Conservation (phyloP, 2,113 vertebrate genomes). For the Plectropomus leopardus region DNA sequence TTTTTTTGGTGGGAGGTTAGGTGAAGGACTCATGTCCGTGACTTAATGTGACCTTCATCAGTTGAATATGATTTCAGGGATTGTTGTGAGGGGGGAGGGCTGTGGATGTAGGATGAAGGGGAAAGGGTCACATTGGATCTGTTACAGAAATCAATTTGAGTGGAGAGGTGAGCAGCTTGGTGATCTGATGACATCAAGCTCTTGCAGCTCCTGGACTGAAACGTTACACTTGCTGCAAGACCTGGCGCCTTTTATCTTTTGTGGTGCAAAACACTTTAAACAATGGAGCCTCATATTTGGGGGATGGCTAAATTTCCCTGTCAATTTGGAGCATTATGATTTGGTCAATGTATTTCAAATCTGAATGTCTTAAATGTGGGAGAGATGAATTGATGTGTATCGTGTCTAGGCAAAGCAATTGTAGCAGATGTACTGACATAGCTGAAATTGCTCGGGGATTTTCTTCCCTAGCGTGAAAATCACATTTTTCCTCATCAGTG, state of each 20-base stretch:
- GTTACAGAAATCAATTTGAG: conserved; percentile 60
- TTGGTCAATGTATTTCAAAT: conserved; percentile 24
- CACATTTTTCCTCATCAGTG: background rate
- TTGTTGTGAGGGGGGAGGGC: background rate
- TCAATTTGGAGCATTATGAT: conserved; percentile 13
- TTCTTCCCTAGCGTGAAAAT: background rate
- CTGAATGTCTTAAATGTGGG: conserved; percentile 38
- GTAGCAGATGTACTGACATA: conserved; percentile 49
- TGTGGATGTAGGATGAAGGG: conserved; percentile 15
- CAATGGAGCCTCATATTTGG: conserved; percentile 16
- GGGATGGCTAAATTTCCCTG: background rate
- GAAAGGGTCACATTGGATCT: conserved; percentile 56
- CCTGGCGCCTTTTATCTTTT: conserved; percentile 13
- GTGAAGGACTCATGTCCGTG: background rate
- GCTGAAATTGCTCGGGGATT: background rate
- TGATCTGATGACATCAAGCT: conserved; percentile 6
- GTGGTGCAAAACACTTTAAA: conserved; percentile 27
- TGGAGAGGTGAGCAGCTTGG: conserved; percentile 21
- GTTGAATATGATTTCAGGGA: conserved; percentile 14
- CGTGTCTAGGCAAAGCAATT: conserved; percentile 48
- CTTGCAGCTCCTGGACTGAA: conserved; percentile 1
- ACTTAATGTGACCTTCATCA: background rate
- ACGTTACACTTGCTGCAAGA: conserved; percentile 18
- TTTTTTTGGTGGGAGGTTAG: no score
- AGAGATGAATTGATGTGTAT: background rate